A percentile compares a stretch with the other conserved stretches of the same genome.
These are phyloP conservation scores for Plecotus auritus DNA, from an alignment of 2,113 vertebrate genomes.

Conservation along the genomic window DNA sequence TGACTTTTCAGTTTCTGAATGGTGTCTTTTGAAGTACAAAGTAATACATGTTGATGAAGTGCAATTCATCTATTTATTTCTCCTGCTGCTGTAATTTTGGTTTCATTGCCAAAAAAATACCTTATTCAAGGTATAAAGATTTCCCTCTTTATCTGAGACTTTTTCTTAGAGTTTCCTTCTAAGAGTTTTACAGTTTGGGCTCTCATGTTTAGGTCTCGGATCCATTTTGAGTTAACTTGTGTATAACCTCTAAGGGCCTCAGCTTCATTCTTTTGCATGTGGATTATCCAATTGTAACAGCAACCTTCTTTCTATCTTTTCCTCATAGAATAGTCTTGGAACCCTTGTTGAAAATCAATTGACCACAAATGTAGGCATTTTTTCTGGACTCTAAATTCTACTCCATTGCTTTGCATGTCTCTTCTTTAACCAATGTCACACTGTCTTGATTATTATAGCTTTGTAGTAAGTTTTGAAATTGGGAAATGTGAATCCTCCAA, in stretches of 20 bases:
- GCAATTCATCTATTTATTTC: not conserved
- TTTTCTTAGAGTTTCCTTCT: not conserved
- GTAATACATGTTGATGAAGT: not conserved
- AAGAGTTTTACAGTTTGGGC: not conserved
- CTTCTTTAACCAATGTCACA: not conserved
- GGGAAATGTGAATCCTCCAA: not conserved
- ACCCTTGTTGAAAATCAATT: not conserved
- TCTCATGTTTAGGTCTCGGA: not conserved
- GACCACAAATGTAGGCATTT: not conserved
- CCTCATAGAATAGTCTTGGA: not conserved
- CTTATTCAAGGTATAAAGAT: not conserved
- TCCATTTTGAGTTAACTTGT: not conserved
- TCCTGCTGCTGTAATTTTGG: not conserved
- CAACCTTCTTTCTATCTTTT: not conserved
- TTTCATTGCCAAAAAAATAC: not conserved
- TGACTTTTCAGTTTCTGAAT: not conserved
- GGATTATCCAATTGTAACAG: not conserved
- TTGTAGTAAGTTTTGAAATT: not conserved
- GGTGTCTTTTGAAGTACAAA: not conserved
- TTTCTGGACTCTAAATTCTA: not conserved
- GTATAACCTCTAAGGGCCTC: not conserved
- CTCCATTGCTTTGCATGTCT: not conserved
- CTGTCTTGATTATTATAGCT: not conserved
- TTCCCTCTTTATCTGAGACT: not conserved
- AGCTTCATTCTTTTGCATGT: too few species aligned